These are phyloP conservation scores for Hypotaenidia okinawae DNA, from an alignment of 2,797 vertebrate genomes.

Conservation along the genomic window DNA sequence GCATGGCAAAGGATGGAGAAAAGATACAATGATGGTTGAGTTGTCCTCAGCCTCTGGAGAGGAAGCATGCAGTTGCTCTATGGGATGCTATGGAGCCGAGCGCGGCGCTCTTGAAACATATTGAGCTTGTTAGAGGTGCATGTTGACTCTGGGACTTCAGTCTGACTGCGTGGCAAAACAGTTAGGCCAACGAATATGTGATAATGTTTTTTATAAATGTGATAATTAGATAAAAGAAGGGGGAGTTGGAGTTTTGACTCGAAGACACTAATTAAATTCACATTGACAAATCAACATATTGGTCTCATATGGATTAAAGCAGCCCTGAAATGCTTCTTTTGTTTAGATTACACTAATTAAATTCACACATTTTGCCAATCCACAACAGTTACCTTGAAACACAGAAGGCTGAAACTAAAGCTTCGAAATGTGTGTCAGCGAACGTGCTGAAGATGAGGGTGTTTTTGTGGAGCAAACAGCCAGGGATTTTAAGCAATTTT, in stretches of 20 bases:
- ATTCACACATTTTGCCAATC: conserved; percentile 70
- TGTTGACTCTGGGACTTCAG: conserved; percentile 40
- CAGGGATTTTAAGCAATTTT: conserved; percentile 43
- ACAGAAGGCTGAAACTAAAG: conserved; percentile 27
- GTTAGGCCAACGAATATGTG: conserved; percentile 70
- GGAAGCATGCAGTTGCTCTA: neutral
- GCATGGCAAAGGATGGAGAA: neutral
- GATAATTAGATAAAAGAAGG: conserved; percentile 77
- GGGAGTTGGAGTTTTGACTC: conserved; percentile 56
- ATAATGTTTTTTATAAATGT: conserved; percentile 75
- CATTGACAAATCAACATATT: conserved; percentile 77
- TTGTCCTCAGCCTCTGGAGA: neutral
- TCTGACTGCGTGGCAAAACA: conserved; percentile 61
- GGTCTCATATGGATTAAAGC: conserved; percentile 71
- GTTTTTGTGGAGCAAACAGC: conserved; percentile 35
- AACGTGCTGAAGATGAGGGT: neutral
- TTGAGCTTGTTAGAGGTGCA: conserved; percentile 60
- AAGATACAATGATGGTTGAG: neutral
- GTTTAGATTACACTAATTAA: conserved; percentile 75
- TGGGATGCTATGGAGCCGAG: neutral
- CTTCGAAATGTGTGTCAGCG: neutral
- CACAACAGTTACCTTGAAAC: conserved; percentile 65
- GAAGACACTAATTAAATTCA: conserved; percentile 79
- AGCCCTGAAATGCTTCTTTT: conserved; percentile 69
- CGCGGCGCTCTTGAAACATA: conserved; percentile 10